These are phyloP conservation scores for Agrochola litura DNA, from an alignment of 2,888 invertebrate genomes.

Conservation along the genomic window DNA sequence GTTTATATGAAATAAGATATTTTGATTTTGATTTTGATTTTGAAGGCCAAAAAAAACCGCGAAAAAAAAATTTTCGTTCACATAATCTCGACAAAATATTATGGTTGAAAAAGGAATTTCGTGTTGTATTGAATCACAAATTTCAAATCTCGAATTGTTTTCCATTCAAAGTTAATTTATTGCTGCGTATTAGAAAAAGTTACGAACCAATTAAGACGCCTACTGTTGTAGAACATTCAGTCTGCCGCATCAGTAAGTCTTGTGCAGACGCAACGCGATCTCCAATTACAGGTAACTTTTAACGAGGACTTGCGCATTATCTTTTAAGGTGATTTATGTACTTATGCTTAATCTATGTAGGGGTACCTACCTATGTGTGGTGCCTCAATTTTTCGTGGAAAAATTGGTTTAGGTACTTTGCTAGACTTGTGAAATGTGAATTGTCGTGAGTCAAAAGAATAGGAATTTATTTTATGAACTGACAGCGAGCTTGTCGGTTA, in stretches of 20 bases:
- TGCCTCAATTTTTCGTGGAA: not conserved
- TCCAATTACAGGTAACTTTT: constrained; percentile 42
- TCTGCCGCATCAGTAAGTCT: constrained; percentile 45
- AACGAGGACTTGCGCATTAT: too few relatives aligned
- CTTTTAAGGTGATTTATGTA: not conserved
- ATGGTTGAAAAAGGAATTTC: not conserved
- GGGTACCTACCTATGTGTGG: not conserved
- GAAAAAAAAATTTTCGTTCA: not conserved
- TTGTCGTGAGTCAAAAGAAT: not conserved
- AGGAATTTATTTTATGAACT: not conserved
- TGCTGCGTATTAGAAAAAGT: not conserved
- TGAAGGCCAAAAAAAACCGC: not conserved
- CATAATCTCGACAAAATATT: too few relatives aligned
- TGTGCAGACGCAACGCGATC: constrained; percentile 23
- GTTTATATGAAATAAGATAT: too few relatives aligned
- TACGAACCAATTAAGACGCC: constrained; percentile 34
- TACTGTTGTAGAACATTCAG: constrained; percentile 42
- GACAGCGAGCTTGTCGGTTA: not conserved
- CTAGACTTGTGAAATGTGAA: not conserved
- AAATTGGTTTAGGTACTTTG: not conserved
- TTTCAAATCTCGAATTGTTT: not conserved
- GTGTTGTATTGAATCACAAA: not conserved
- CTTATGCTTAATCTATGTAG: not conserved
- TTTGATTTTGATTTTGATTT: too few relatives aligned
- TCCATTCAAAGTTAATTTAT: not conserved